phyloP scores from a whole-genome alignment of 2,113 vertebrate species.

The Mohoua ochrocephala region DNA sequence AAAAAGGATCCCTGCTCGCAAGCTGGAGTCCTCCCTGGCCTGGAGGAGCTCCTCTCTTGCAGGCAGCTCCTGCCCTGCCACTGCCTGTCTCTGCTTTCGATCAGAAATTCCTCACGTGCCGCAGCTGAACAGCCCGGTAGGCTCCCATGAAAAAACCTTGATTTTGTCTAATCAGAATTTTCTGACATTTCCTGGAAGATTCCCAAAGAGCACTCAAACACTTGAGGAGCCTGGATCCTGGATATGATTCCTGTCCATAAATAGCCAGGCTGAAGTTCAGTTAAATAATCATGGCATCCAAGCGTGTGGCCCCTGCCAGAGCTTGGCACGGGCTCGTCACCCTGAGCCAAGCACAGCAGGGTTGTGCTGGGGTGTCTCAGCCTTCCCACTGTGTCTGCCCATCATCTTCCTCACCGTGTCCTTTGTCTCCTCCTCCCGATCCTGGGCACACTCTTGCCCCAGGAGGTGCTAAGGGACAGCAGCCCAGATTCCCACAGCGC shows the following conservation, averaged over 20 bases:
- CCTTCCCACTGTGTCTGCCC: background rate
- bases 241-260: slow-evolving; percentile 16
- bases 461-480: background rate
- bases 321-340: background rate
- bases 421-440: background rate
- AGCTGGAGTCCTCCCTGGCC: background rate
- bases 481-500: rapidly evolving
- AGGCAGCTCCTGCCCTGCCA: background rate
- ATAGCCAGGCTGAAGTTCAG: slow-evolving; percentile 17
- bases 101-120: background rate
- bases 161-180: slow-evolving; percentile 44
- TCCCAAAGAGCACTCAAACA: background rate
- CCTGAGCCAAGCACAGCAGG: background rate
- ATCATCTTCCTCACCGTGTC: background rate
- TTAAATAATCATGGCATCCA: background rate
- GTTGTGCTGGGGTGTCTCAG: background rate
- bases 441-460: background rate
- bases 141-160: background rate
- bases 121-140: background rate
- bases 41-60: background rate
- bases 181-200: slow-evolving; percentile 29
- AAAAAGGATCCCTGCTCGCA: background rate
- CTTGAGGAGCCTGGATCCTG: background rate
- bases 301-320: background rate
- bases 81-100: background rate